These are phyloP conservation scores for Haliclystus octoradiatus DNA, from an alignment of 30 jellyfish, hydroid and myxozoan genomes.

Conservation along the genomic window DNA sequence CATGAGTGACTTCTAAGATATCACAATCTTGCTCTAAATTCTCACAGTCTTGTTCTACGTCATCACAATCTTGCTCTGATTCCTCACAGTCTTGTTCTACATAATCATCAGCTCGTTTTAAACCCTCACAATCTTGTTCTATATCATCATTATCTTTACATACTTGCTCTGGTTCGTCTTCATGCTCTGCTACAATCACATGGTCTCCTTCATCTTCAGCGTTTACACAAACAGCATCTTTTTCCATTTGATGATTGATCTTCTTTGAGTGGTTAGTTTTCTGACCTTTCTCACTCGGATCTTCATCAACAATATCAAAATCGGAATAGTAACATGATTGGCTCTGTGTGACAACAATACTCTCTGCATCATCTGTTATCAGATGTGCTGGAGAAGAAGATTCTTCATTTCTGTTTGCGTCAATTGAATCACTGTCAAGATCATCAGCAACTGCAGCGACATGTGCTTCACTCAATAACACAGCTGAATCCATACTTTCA, in stretches of 20 bases:
- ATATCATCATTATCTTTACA: neutral
- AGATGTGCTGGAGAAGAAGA: neutral
- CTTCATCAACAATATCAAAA: constrained; percentile 9
- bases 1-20: neutral
- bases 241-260: no score
- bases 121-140: neutral
- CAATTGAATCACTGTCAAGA: constrained; percentile 36
- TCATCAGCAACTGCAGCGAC: constrained; percentile 86
- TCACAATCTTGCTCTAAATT: neutral
- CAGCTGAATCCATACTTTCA: constrained; percentile 34
- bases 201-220: constrained; percentile 1
- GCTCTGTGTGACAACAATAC: neutral
- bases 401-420: constrained; percentile 13
- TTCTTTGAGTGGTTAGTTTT: no score
- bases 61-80: neutral
- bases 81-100: constrained; percentile 16
- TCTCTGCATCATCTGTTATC: neutral
- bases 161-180: neutral
- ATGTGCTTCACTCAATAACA: constrained; percentile 19
- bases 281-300: neutral
- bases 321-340: neutral
- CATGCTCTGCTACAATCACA: neutral
- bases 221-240: neutral
- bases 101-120: neutral
- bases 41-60: neutral